phyloP scores from a whole-genome alignment of 2,888 invertebrate genomes.

The Boloria euphrosyne region DNA sequence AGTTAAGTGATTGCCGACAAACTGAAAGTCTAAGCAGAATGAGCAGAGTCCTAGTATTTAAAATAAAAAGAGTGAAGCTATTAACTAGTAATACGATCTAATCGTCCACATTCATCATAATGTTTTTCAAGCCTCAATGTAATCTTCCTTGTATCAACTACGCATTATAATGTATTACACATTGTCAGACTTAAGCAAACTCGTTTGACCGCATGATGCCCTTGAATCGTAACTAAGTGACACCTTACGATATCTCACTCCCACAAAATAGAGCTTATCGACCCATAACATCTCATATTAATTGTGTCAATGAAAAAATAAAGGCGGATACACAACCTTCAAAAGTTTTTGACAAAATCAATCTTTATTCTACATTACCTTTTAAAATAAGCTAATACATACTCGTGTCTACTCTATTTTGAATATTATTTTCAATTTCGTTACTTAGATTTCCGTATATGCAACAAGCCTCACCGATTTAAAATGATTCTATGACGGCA shows the following conservation, averaged over 20 bases:
- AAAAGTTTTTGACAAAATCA: slow-evolving; percentile 1
- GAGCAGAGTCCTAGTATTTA: background rate
- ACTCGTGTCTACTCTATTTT: background rate
- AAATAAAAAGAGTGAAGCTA: slow-evolving; percentile 23
- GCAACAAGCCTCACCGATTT: slow-evolving; percentile 40
- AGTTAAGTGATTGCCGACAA: too few species aligned
- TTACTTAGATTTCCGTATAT: slow-evolving; percentile 1
- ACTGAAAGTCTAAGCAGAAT: too few species aligned
- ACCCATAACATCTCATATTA: slow-evolving; percentile 56
- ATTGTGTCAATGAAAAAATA: slow-evolving; percentile 52
- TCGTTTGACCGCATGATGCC: slow-evolving; percentile 63
- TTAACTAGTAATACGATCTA: slow-evolving; percentile 23
- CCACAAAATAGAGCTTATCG: slow-evolving; percentile 63
- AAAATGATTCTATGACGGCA: slow-evolving; percentile 40
- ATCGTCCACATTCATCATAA: slow-evolving; percentile 30
- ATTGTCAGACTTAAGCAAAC: slow-evolving; percentile 54
- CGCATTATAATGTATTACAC: slow-evolving; percentile 44
- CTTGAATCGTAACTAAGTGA: slow-evolving; percentile 64
- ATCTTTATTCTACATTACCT: background rate
- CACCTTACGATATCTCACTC: slow-evolving; percentile 67
- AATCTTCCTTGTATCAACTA: slow-evolving; percentile 40
- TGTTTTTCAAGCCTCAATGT: slow-evolving; percentile 32
- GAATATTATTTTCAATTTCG: background rate
- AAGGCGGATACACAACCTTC: slow-evolving; percentile 14
- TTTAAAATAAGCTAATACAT: background rate